These are phyloP conservation scores for Machimus rusticus DNA, from an alignment of 2,888 invertebrate genomes.

Conservation along the genomic window DNA sequence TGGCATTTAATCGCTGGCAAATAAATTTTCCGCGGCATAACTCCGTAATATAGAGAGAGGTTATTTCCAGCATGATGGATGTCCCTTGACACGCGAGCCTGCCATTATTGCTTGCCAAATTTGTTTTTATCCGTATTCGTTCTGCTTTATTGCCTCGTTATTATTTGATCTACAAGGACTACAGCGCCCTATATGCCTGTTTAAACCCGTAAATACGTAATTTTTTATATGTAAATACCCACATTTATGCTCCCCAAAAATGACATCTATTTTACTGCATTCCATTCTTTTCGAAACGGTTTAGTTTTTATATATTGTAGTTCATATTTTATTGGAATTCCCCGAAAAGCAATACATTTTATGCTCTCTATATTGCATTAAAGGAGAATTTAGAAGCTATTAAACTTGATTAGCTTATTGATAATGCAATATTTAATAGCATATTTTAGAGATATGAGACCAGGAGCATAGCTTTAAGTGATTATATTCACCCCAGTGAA, in stretches of 20 bases:
- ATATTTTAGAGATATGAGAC: too few species aligned
- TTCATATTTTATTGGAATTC: background rate
- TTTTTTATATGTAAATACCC: background rate
- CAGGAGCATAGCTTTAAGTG: too few species aligned
- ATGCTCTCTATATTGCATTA: too few species aligned
- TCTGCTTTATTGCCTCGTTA: background rate
- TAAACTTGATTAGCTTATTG: too few species aligned
- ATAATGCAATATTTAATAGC: too few species aligned
- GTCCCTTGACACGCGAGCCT: slow-evolving; percentile 40
- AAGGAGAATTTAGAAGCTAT: too few species aligned
- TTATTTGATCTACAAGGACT: background rate
- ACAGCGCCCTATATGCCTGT: background rate
- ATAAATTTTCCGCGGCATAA: background rate
- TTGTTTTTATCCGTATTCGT: slow-evolving; percentile 26
- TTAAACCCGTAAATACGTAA: background rate
- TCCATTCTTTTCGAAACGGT: background rate
- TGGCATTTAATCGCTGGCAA: background rate
- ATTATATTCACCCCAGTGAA: too few species aligned
- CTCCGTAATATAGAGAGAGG: background rate
- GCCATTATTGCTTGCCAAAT: slow-evolving; percentile 34
- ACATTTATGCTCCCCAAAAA: background rate
- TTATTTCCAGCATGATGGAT: slow-evolving; percentile 32
- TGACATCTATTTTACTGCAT: background rate
- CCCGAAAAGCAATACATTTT: background rate
- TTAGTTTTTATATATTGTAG: background rate